Evolutionary conservation across 1,140 invertebrate species (phyloP), one percentile per base, ranked within the genome.

Genomic region (Rhizoglyphus robini): DNA sequence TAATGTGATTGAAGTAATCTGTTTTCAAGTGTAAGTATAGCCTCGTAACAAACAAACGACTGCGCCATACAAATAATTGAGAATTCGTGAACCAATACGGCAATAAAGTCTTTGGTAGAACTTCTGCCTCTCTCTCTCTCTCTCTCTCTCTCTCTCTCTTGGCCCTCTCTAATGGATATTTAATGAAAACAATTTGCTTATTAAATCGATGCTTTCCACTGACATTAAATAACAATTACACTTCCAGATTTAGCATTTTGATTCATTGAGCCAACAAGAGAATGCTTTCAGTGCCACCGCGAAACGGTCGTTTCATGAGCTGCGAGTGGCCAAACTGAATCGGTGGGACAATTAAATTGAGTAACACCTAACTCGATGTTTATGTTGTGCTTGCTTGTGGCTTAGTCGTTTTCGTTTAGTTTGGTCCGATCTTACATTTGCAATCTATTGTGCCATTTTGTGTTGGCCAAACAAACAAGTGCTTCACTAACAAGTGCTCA

Each of bases 201-300:
- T 54, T 8, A 54, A 20, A 54, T 54, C 20, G 51, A 54, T 20
- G 51, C 8, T 5, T 54, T 54, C 5, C 51, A 54, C 8, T 20
- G 51, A 54, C 51, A 54, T 54, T 54, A 54, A 54, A 54, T 54
- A 54, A 54, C 51, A 54, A 54, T 54, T 54, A 54, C 51, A 54
- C 51, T 54, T 54, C 51, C 51, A 54, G 51, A 54, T 54, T 54
- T 54, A 54, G 51, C 51, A 54, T 54, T 54, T 54, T 18, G 36
- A 41, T 41, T 41, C 36, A 41, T 41, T 41, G 36, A 41, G 36
- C 8, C n/a, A 41, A 18, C 36, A 41, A 8, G 36, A 41, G 18
- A 41, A 41, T 41, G 36, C n/a, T n/a, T n/a, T n/a, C n/a, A n/a
- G n/a, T n/a, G n/a, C n/a, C n/a, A n/a, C n/a, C n/a, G n/a, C n/a